phyloP scores from a whole-genome alignment of 2,888 invertebrate species.

The Sepiola atlantica region DNA sequence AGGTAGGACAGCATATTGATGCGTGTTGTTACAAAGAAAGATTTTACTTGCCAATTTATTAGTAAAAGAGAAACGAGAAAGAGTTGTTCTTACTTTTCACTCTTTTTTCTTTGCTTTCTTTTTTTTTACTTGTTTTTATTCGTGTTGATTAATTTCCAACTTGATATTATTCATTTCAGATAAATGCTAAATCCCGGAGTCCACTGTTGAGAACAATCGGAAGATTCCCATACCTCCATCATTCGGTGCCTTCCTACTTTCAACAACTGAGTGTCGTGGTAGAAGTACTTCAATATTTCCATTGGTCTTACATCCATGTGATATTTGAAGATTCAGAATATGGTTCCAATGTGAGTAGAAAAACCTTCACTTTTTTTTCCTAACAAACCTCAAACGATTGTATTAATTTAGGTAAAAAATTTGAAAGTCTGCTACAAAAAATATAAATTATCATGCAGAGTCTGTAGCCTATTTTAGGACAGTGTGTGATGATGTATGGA shows the following conservation, averaged over 20 bases:
- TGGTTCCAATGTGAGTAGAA: conserved; percentile 35
- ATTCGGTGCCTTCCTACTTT: conserved; percentile 39
- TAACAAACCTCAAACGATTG: too few species aligned
- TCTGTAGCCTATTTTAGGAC: too few species aligned
- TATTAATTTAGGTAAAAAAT: too few species aligned
- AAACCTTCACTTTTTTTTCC: too few species aligned
- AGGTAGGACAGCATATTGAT: too few species aligned
- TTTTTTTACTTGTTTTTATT: neutral
- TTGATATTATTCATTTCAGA: neutral
- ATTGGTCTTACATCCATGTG: conserved; percentile 34
- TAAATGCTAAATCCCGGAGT: conserved; percentile 35
- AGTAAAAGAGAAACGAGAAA: too few species aligned
- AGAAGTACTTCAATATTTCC: neutral
- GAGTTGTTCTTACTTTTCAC: too few species aligned
- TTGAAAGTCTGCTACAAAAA: too few species aligned
- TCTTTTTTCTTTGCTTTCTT: neutral
- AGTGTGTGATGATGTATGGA: too few species aligned
- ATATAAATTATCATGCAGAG: too few species aligned
- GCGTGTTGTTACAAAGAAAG: too few species aligned
- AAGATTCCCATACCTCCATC: conserved; percentile 42
- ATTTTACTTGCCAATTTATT: too few species aligned
- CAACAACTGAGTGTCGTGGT: conserved; percentile 32
- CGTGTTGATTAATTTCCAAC: neutral
- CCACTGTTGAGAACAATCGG: conserved; percentile 33
- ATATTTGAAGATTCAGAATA: conserved; percentile 42